Conservation (phyloP, 53 echinoderm and acorn worm genomes). For the Astropecten irregularis region DNA sequence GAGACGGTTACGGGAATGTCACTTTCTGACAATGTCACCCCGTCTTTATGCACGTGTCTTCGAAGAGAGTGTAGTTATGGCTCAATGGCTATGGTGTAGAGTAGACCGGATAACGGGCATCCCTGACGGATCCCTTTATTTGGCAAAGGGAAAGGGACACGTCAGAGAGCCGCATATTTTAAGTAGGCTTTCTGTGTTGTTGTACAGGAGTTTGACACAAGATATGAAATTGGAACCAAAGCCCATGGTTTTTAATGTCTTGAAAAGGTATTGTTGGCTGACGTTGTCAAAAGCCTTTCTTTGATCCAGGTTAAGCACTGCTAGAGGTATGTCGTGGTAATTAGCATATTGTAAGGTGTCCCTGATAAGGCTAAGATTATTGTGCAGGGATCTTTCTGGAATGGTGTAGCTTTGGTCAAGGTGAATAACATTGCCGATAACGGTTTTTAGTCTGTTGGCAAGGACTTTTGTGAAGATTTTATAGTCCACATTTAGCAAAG, state of each 20-base stretch:
- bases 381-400: slow-evolving; percentile 49
- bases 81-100: slow-evolving; percentile 35
- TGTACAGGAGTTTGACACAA: neutral
- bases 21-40: neutral
- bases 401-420: slow-evolving; percentile 58
- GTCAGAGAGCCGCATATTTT: neutral
- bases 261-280: neutral
- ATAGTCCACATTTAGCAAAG: slow-evolving; percentile 57
- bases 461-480: slow-evolving; percentile 64
- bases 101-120: slow-evolving; percentile 18
- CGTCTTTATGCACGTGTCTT: neutral
- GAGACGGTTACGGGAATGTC: neutral
- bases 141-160: slow-evolving; percentile 7
- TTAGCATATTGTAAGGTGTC: neutral
- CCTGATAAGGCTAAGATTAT: slow-evolving; percentile 45
- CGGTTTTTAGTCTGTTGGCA: slow-evolving; percentile 13
- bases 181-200: neutral
- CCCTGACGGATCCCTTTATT: slow-evolving; percentile 28
- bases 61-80: neutral
- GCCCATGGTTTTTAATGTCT: neutral
- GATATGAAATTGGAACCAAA: neutral
- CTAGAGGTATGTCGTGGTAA: neutral
- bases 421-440: slow-evolving; percentile 33
- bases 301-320: neutral
- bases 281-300: slow-evolving; percentile 6